Percentiles rank a stretch among this genome's conserved stretches.
phyloP scores from a whole-genome alignment of 2,113 vertebrate species.

The Calidris pugnax region DNA sequence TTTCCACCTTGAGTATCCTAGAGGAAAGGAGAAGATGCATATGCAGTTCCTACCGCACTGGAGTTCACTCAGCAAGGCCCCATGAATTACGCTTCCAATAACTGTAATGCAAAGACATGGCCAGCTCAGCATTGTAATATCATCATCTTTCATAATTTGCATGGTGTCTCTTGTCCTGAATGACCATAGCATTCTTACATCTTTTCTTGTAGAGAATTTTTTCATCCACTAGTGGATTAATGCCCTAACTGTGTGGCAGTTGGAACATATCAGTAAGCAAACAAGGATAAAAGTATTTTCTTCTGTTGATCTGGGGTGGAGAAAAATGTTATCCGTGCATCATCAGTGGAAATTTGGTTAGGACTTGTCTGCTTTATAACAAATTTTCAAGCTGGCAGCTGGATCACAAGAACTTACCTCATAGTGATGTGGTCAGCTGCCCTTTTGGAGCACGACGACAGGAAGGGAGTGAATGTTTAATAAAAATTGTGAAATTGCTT shows the following conservation, averaged over 20 bases:
- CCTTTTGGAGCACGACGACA: background rate
- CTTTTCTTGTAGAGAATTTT: background rate
- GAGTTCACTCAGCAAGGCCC: background rate
- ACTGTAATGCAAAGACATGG: background rate
- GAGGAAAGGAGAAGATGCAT: background rate
- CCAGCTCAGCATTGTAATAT: background rate
- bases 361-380: background rate
- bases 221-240: background rate
- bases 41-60: background rate
- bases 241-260: rapidly evolving
- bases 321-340: background rate
- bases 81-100: background rate
- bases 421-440: background rate
- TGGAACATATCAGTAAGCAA: background rate
- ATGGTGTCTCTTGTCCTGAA: background rate
- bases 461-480: background rate
- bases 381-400: background rate
- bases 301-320: background rate
- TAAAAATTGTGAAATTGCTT: background rate
- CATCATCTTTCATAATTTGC: background rate
- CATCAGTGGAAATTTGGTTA: background rate
- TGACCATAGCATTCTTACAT: background rate
- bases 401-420: background rate
- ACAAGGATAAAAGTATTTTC: background rate
- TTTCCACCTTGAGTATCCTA: background rate